Evolutionary conservation across 2,888 invertebrate species (phyloP), one percentile per base, ranked within the genome.

Genomic region (Drosophila phalerata): DNA sequence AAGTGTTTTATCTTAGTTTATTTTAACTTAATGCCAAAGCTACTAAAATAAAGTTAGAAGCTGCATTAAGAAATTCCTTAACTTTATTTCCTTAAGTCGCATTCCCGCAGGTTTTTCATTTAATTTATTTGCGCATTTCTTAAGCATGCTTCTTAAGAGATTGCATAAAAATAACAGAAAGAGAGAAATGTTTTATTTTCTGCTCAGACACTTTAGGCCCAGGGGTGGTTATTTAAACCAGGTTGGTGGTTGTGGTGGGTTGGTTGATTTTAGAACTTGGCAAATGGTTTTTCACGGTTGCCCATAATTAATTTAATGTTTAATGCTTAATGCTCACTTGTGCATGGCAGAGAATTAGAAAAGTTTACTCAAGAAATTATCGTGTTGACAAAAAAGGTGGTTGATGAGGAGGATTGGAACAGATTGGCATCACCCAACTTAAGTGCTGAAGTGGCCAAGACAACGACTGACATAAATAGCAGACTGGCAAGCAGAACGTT

Each of bases 301-400:
- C 25, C 57, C 75, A 68, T 80, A 83, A 83, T 85, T 71, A 78
- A 78, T 76, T 80, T 78, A 83, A 83, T 81, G 77, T 61, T 68
- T 62, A 49, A 73, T 70, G 83, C 57, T 66, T 64, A 49, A 73
- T 70, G 83, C 70, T 73, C 40, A 55, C 48, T 77, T 64, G 56
- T 65, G 77, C 77, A 61, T 63, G 68, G 51, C 70, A 9, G 47
- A 51, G 65, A 66, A 62, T 69, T 65, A 61, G 58, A 73, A 78
- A 73, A 79, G 79, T 81, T 73, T 69, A 49, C 43, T 28, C 52
- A 69, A 62, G 63, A 60, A 83, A 81, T 69, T 56, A 57, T 25
- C 40, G 19, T 32, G 63, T 47, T 68, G 71, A 61, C 66, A 68
- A 61, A 22, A 10, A 48, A 48, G 37, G 40, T 55, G 61, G 8